Evolutionary conservation across 2,113 vertebrate genomes (phyloP), one percentile per base, ranked within the genome.

Genomic region (Centropus bengalensis): DNA sequence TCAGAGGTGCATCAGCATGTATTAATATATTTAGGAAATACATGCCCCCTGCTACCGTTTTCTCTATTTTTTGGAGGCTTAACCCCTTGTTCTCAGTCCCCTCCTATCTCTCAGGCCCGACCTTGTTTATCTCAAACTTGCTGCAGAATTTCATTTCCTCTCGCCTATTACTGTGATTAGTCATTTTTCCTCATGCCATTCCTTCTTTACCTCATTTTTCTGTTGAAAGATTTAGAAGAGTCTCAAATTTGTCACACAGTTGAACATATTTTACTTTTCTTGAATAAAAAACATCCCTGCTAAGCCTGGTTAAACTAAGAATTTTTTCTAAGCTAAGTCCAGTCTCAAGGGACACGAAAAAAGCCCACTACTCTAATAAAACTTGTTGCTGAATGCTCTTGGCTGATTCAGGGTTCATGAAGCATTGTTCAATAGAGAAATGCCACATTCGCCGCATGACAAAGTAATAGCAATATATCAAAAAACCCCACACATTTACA

Each of bases 1-100:
- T 32, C n/a, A 77, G 23, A 73, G 9, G 74, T 38, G 80, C 66
- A 63, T 33, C 38, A 51, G 13, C 9, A 27, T 54, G 79, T 45
- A 63, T 38, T 5, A 73, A n/a, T 23, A 78, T 0, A 1, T n/a
- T 64, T 14, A 23, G 6, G 1, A 4, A 4, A 24, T 18, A 24
- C 26, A 19, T 1, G 1, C 2, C 7, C 70, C 80, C 60, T 67
- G 10, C 17, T 42, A 62, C 19, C 19, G 6, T 7, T 62, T 14
- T 32, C 59, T 60, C 18, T 56, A 14, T 60, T 93, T 24, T 36
- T 9, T 24, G 9, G 15, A 69, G 27, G 47, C 10, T 59, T 52
- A 52, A 59, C 18, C 63, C 8, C 20, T 64, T 47, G 4, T 30
- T 89, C 47, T 51, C 38, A 33, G 19, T 32, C 45, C 82, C 28